phyloP scores from a whole-genome alignment of 2,113 vertebrate species.

The Crotalus tigris region DNA sequence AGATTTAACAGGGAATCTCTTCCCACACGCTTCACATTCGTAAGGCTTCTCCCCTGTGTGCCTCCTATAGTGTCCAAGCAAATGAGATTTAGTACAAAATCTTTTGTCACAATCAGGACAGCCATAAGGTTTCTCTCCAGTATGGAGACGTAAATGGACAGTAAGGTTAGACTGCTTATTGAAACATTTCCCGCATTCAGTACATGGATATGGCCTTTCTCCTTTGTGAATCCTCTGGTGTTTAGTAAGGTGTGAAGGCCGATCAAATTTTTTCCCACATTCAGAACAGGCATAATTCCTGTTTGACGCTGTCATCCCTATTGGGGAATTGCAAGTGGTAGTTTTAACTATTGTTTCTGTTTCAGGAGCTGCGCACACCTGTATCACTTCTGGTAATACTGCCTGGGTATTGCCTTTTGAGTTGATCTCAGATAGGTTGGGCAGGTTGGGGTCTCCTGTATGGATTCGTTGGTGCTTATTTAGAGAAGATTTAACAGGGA shows the following conservation, averaged over 20 bases:
- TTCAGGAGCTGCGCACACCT: not conserved
- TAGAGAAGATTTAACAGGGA: conserved; percentile 61
- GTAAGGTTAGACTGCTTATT: conserved; percentile 60
- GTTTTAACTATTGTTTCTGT: not conserved
- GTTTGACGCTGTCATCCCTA: conserved; percentile 11
- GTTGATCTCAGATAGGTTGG: not conserved
- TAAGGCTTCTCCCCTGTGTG: conserved; percentile 68
- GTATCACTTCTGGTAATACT: not conserved
- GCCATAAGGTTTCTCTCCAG: conserved; percentile 61
- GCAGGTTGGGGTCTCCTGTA: conserved; percentile 21
- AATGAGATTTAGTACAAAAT: conserved; percentile 61
- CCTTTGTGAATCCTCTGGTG: conserved; percentile 79
- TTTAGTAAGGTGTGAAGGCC: conserved; percentile 73
- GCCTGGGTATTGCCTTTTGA: not conserved
- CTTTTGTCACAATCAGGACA: conserved; percentile 67
- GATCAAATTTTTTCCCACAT: conserved; percentile 73
- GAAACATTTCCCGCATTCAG: conserved; percentile 61
- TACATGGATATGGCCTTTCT: conserved; percentile 62
- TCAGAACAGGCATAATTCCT: conserved; percentile 63
- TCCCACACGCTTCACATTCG: conserved; percentile 61
- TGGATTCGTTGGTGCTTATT: conserved; percentile 63
- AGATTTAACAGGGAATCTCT: conserved; percentile 63
- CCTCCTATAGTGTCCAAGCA: conserved; percentile 62
- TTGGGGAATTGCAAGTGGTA: not conserved
- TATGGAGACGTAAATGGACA: conserved; percentile 62